These are phyloP conservation scores for Dendrolimus houi DNA, from an alignment of 2,888 invertebrate genomes.

Conservation along the genomic window DNA sequence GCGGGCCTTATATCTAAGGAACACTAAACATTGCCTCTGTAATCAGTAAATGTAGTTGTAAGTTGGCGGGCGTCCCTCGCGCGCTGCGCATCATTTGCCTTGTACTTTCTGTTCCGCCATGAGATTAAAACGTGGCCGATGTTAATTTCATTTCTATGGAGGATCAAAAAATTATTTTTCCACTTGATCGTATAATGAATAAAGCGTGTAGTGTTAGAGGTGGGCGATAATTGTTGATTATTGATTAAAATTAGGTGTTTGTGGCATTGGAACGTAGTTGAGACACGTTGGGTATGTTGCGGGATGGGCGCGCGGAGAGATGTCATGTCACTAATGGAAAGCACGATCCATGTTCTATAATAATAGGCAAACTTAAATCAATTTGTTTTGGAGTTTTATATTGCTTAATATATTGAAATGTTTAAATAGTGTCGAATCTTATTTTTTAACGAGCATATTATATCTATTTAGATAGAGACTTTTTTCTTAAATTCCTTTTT, in stretches of 20 bases:
- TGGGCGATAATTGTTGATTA: slow-evolving; percentile 75
- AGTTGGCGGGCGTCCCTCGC: slow-evolving; percentile 20
- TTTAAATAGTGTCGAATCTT: too few species aligned
- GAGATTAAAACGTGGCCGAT: slow-evolving; percentile 48
- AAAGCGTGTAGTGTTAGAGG: slow-evolving; percentile 70
- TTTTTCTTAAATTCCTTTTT: too few species aligned
- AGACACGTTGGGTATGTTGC: slow-evolving; percentile 20
- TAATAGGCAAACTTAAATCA: too few species aligned
- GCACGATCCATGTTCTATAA: too few species aligned
- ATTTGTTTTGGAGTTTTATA: too few species aligned
- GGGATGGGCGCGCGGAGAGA: too few species aligned
- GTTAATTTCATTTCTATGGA: slow-evolving; percentile 65
- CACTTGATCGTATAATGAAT: slow-evolving; percentile 65
- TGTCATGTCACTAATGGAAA: too few species aligned
- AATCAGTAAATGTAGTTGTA: slow-evolving; percentile 13
- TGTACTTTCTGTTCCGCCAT: slow-evolving; percentile 59
- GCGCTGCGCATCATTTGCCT: slow-evolving; percentile 39
- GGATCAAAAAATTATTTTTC: slow-evolving; percentile 72
- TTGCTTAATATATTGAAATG: too few species aligned
- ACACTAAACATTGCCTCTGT: slow-evolving; percentile 21
- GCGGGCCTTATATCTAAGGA: slow-evolving; percentile 2
- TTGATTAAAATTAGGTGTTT: slow-evolving; percentile 74
- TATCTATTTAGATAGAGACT: too few species aligned
- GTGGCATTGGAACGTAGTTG: slow-evolving; percentile 62
- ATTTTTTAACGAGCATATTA: too few species aligned